phyloP scores from a whole-genome alignment of 2,888 invertebrate species.

The Polymixis flavicincta region DNA sequence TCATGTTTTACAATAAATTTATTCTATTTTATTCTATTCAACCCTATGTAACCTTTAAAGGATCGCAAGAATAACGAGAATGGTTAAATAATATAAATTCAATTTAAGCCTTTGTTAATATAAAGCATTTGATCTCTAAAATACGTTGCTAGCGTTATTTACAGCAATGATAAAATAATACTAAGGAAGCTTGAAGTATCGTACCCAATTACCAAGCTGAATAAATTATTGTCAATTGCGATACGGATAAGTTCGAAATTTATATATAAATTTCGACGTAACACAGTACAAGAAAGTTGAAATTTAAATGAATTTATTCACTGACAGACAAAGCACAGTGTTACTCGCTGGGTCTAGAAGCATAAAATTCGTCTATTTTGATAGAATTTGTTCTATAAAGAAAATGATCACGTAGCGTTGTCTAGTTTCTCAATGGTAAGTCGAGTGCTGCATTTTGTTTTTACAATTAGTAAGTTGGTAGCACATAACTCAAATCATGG shows the following conservation, averaged over 20 bases:
- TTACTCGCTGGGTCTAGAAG: too few relatives aligned
- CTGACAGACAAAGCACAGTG: too few relatives aligned
- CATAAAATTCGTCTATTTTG: too few relatives aligned
- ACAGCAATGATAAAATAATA: neutral
- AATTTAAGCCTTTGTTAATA: slow-evolving; percentile 6
- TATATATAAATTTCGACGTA: too few relatives aligned
- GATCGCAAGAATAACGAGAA: neutral
- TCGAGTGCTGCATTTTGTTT: too few relatives aligned
- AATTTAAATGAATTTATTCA: neutral
- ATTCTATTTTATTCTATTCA: too few relatives aligned
- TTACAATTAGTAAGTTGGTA: too few relatives aligned
- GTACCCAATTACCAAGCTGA: neutral
- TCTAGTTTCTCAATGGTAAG: too few relatives aligned
- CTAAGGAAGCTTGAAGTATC: neutral
- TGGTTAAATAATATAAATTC: slow-evolving; percentile 3
- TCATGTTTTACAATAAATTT: too few relatives aligned
- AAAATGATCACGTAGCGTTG: too few relatives aligned
- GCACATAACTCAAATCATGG: too few relatives aligned
- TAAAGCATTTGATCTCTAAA: neutral
- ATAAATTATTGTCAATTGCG: neutral
- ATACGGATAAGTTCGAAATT: neutral
- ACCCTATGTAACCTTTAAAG: neutral
- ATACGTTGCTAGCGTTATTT: neutral
- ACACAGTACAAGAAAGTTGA: neutral
- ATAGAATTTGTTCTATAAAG: too few relatives aligned